Evolutionary conservation across 2,888 invertebrate genomes (phyloP), one percentile per base, ranked within the genome.

Genomic region (Endotricha flammealis): DNA sequence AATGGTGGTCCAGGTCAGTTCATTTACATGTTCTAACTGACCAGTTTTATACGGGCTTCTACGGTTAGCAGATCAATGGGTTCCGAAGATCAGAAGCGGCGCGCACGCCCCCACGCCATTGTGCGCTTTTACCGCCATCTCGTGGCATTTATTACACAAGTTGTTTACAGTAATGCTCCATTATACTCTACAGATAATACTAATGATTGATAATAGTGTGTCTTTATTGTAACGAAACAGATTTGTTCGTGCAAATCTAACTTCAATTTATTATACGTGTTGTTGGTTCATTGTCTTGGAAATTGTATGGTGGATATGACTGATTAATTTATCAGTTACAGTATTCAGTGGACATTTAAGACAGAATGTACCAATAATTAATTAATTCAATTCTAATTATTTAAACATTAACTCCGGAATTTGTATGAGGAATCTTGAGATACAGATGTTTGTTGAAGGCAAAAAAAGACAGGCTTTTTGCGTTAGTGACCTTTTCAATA

Each of bases 101-200:
- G 49, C 46, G 46, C 24, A 61, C 75, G 74, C 78, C 77, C 69
- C 70, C 78, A 57, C 68, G 41, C 70, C 52, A 75, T 77, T 77
- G 76, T 77, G 48, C 47, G 48, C 47, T 34, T 41, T 38, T 49
- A 53, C 57, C 53, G 64, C 63, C 71, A 63, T 67, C 71, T 68
- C 35, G 29, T 41, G 16, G 48, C 61, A 57, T 48, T 69, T 64
- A 70, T 61, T 61, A 62, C 53, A 46, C 42, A 49, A 39, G 20
- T 46, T 50, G 40, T 48, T 45, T 44, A 47, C 57, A 48, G 59
- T 69, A 71, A 64, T 66, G 60, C 54, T 50, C 59, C 46, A 48
- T 50, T 52, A 46, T 66, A 66, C 61, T 61, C 63, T 20, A 12
- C 14, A n/a, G 6, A 67, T 60, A 64, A 71, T 72, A 69, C 49